These are phyloP conservation scores for Erythrocercus mccallii DNA, from an alignment of 2,113 vertebrate species.

Conservation along the genomic window DNA sequence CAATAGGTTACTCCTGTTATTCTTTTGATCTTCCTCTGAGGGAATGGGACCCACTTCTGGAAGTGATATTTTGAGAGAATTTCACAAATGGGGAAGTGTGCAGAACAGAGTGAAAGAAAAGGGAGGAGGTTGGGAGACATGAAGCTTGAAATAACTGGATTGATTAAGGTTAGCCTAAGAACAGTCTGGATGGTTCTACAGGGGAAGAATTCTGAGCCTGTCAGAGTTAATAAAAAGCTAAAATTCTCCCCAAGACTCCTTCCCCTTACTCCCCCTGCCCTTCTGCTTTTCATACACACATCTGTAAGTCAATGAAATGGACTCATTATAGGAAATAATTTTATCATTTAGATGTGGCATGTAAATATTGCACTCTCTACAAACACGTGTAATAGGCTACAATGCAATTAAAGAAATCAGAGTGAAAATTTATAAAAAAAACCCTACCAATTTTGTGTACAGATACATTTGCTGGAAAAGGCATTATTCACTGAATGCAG, in stretches of 20 bases:
- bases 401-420: conserved; percentile 15
- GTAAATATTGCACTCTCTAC: background rate
- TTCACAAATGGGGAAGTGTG: background rate
- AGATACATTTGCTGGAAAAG: conserved; percentile 17
- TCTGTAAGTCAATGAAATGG: background rate
- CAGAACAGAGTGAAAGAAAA: background rate
- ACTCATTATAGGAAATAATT: background rate
- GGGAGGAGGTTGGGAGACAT: background rate
- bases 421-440: background rate
- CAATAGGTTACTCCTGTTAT: background rate
- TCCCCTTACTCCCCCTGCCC: no score
- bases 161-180: background rate
- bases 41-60: background rate
- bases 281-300: background rate
- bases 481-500: conserved; percentile 23
- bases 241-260: background rate
- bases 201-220: background rate
- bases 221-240: background rate
- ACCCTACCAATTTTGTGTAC: background rate
- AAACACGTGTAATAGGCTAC: background rate
- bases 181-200: background rate
- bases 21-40: background rate
- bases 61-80: background rate
- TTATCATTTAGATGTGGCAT: background rate
- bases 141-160: background rate